phyloP scores from a whole-genome alignment of 2,888 invertebrate genomes.

The Leptura quadrifasciata region DNA sequence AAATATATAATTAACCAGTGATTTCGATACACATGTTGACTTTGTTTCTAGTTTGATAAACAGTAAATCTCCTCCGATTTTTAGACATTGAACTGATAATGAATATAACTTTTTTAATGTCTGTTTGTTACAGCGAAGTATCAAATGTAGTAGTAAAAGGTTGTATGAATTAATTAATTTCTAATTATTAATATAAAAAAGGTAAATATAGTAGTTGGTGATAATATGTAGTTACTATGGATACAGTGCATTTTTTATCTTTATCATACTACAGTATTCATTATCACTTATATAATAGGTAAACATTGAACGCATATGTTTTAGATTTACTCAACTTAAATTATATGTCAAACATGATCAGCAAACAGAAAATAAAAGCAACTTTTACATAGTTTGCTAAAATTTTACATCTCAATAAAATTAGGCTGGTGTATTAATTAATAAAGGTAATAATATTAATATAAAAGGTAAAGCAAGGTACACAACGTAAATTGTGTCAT shows the following conservation, averaged over 20 bases:
- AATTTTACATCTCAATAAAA: slow-evolving; percentile 3
- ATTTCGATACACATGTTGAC: neutral
- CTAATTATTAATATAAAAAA: slow-evolving; percentile 1
- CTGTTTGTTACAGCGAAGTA: no score
- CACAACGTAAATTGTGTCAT: neutral
- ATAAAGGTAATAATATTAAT: neutral
- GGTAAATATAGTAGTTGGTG: slow-evolving; percentile 18
- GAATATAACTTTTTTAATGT: neutral
- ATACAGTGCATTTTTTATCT: slow-evolving; percentile 41
- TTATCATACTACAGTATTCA: slow-evolving; percentile 48
- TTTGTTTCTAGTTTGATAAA: neutral
- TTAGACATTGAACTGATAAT: neutral
- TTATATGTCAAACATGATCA: slow-evolving; percentile 40
- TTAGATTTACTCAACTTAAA: slow-evolving; percentile 40
- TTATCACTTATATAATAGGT: slow-evolving; percentile 51
- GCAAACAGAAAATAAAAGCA: slow-evolving; percentile 40
- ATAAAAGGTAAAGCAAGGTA: neutral
- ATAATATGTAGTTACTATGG: slow-evolving; percentile 24
- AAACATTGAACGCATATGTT: slow-evolving; percentile 60
- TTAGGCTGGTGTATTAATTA: neutral
- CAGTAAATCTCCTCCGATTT: neutral
- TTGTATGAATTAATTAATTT: slow-evolving; percentile 17
- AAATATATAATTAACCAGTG: slow-evolving; percentile 8
- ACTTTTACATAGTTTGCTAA: slow-evolving; percentile 14
- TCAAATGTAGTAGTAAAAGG: neutral